Conservation (phyloP, 1,140 invertebrate species). For the Belonocnema kinseyi region DNA sequence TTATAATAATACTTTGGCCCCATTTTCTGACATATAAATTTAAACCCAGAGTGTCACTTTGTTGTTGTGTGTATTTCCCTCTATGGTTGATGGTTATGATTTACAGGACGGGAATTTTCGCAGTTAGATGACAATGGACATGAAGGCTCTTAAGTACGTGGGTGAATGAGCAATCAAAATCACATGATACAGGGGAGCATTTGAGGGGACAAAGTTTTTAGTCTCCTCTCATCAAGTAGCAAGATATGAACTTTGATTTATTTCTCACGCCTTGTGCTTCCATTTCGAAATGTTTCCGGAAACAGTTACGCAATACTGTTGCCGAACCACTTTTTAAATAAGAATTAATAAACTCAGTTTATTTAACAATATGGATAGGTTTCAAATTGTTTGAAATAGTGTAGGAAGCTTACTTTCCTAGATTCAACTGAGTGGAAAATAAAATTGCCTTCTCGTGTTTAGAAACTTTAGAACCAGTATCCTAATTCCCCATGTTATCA, state of each 20-base stretch:
- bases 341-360: neutral
- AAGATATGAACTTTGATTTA: slow-evolving; percentile 24
- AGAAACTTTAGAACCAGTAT: neutral
- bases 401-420: too few species aligned
- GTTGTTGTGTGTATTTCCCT: neutral
- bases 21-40: neutral
- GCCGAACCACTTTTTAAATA: neutral
- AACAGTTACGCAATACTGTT: neutral
- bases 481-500: neutral
- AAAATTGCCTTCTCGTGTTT: too few species aligned
- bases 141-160: slow-evolving; percentile 23
- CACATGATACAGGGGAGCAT: slow-evolving; percentile 12
- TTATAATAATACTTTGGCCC: neutral
- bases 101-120: slow-evolving; percentile 22
- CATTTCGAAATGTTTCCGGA: slow-evolving; percentile 14
- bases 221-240: slow-evolving; percentile 10
- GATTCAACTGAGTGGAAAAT: too few species aligned
- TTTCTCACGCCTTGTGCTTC: slow-evolving; percentile 23
- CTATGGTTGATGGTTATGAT: neutral
- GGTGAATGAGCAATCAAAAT: slow-evolving; percentile 20
- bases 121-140: slow-evolving; percentile 8
- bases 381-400: too few species aligned
- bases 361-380: too few species aligned
- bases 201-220: slow-evolving; percentile 21
- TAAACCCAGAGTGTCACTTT: neutral